Evolutionary conservation across 1,140 invertebrate species (phyloP).

Genomic region (Drosophila tani): DNA sequence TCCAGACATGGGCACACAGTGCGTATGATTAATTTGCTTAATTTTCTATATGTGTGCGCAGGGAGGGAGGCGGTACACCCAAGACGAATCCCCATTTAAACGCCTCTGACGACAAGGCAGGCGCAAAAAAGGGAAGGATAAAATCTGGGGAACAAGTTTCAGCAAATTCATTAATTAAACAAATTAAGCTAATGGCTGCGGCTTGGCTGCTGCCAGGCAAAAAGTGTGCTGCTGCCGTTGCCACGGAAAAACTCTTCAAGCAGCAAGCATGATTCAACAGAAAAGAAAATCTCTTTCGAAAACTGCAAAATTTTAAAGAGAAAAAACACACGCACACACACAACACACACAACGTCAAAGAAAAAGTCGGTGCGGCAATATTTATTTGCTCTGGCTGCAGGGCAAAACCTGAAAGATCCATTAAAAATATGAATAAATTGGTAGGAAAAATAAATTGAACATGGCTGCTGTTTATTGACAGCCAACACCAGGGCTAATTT

Average conservation of each 20-base stretch:
- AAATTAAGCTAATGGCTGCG: slow-evolving; percentile 61
- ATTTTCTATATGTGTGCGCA: slow-evolving; percentile 38
- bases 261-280: slow-evolving; percentile 18
- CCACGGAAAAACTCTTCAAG: slow-evolving; percentile 21
- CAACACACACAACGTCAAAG: slow-evolving; percentile 8
- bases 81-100: slow-evolving; percentile 48
- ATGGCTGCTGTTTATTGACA: slow-evolving; percentile 27
- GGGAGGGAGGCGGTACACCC: neutral
- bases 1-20: slow-evolving; percentile 37
- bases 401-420: slow-evolving; percentile 20
- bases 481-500: slow-evolving; percentile 34
- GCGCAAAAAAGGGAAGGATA: slow-evolving; percentile 11
- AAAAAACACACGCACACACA: neutral
- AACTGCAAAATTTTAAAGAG: slow-evolving; percentile 14
- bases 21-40: slow-evolving; percentile 79
- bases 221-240: slow-evolving; percentile 38
- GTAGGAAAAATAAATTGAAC: slow-evolving; percentile 40
- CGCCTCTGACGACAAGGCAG: slow-evolving; percentile 11
- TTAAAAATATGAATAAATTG: slow-evolving; percentile 53
- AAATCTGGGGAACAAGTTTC: slow-evolving; percentile 53
- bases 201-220: slow-evolving; percentile 39
- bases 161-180: slow-evolving; percentile 62
- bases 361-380: slow-evolving; percentile 27
- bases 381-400: slow-evolving; percentile 32
- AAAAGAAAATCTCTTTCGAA: slow-evolving; percentile 33